Base-by-base conservation (phyloP, 2,797 vertebrate species). In the Coregonus sp. region DNA sequence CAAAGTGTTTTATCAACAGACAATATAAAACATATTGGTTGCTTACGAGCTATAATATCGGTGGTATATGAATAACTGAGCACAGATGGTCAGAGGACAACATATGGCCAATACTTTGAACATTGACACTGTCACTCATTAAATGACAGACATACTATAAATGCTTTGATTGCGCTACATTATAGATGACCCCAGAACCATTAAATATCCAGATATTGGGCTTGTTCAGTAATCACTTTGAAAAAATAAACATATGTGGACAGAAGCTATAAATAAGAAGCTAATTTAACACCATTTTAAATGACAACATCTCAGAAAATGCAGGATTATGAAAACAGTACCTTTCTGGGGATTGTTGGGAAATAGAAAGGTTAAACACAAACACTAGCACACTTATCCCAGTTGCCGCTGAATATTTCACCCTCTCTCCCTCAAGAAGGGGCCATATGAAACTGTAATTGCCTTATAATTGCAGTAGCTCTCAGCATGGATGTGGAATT, bases 361-460 rank as follows among this genome's bases (percentile, higher is more conserved):
- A 78, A 66, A 52, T 15, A 61, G 76, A 81, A 79, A 81, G 67
- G 72, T 37, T 16, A 56, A 80, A 77, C 75, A 85, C 81, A 76
- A 78, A 80, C 80, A 83, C 61, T 75, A 72, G 73, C 80, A 83
- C 75, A 80, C 76, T 79, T 77, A 70, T 50, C 83, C 68, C 65
- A 81, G 81, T 81, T 73, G 76, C 73, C 74, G 72, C 74, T 12
- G 9, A 75, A 81, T 75, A 79, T 86, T 71, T 85, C 67, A 2
- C 1, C 76, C 79, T 75, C 77, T 79, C 74, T 37, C 78, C 73
- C 80, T 78, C 20, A 86, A 84, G 80, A 88, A 80, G 12, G 15
- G 61, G 85, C 80, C 76, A 88, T 84, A 80, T 91, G 85, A 92
- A 91, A 89, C 87, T 85, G 89, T 93, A 92, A 93, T 93, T 89